Conservation (phyloP, 2,113 vertebrate species). For the Cricetomys ansorgei region DNA sequence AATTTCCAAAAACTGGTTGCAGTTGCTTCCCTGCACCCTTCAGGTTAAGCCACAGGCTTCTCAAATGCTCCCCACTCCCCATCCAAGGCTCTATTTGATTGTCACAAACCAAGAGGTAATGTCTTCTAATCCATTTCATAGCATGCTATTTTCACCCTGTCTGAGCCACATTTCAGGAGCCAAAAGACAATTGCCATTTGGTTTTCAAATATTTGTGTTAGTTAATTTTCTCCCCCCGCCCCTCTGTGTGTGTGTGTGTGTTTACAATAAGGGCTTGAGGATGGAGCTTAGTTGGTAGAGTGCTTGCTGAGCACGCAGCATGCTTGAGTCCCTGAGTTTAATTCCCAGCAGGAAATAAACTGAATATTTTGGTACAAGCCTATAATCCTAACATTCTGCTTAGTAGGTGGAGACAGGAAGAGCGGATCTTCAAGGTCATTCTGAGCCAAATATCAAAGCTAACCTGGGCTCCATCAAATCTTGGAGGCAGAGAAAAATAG, state of each 20-base stretch:
- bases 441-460: neutral
- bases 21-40: neutral
- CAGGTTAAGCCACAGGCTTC: neutral
- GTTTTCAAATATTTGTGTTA: slow-evolving; percentile 31
- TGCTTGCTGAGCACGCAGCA: too few relatives aligned
- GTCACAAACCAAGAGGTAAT: neutral
- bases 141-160: neutral
- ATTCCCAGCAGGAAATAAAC: neutral
- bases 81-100: neutral
- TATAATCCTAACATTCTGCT: neutral
- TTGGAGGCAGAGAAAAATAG: neutral
- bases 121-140: neutral
- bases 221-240: too few relatives aligned
- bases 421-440: neutral
- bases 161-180: neutral
- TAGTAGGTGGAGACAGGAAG: neutral
- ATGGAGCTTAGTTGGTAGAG: neutral
- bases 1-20: neutral
- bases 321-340: neutral
- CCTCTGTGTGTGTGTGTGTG: neutral
- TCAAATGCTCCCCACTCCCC: neutral
- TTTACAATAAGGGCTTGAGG: neutral
- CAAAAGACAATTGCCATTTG: neutral
- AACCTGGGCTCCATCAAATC: neutral
- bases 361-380: neutral